phyloP scores from a whole-genome alignment of 2,113 vertebrate genomes.

The Platycercus adscitus region DNA sequence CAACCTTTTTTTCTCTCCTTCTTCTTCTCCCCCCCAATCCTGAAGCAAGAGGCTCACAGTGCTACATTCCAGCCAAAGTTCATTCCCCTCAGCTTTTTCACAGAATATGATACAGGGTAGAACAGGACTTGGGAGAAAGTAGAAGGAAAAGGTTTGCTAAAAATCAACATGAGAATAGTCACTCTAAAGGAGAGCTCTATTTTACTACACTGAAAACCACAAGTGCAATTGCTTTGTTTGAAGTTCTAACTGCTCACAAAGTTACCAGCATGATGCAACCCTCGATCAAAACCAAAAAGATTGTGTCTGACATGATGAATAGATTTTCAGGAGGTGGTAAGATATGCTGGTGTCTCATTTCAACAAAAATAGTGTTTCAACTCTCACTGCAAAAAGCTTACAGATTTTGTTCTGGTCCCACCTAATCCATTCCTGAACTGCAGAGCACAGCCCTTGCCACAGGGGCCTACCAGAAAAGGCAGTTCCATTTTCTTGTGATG shows the following conservation, averaged over 20 bases:
- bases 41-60: not conserved
- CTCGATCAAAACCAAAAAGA: not conserved
- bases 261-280: not conserved
- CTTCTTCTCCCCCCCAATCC: not conserved
- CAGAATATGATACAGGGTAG: not conserved
- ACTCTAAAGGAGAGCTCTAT: not conserved
- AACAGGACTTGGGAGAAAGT: not conserved
- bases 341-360: not conserved
- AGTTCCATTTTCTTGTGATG: not conserved
- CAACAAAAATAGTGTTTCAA: constrained; percentile 30
- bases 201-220: not conserved
- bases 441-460: constrained; percentile 24
- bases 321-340: not conserved
- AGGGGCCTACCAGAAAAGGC: not conserved
- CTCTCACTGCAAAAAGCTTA: not conserved
- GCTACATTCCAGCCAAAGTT: not conserved
- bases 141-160: not conserved
- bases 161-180: not conserved
- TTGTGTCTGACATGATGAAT: not conserved
- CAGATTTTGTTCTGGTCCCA: not conserved
- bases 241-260: not conserved
- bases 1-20: not conserved
- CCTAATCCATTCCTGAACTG: not conserved
- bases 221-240: not conserved
- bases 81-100: not conserved